Percentiles rank a stretch among this genome's conserved stretches.
Conservation (phyloP, 2,113 vertebrate species). For the Chiloscyllium plagiosum region DNA sequence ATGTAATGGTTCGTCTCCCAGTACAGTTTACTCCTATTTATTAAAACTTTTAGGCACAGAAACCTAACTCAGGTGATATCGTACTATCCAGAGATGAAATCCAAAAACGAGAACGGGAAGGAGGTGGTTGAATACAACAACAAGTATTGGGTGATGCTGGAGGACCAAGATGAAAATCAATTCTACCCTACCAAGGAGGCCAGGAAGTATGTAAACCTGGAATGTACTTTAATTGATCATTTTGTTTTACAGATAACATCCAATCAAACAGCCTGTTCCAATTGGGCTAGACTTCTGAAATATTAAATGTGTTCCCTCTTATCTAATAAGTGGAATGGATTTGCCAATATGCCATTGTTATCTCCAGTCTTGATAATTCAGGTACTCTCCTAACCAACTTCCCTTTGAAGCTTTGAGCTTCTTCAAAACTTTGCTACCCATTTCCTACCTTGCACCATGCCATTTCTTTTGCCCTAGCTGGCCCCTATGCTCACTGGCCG, state of each 20-base stretch:
- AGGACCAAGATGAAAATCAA: conserved; percentile 57
- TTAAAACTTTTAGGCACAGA: conserved; percentile 57
- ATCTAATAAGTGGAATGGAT: background rate
- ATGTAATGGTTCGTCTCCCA: background rate
- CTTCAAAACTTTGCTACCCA: background rate
- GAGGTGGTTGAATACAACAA: conserved; percentile 80
- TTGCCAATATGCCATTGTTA: background rate
- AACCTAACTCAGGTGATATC: conserved; percentile 66
- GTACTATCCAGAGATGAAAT: conserved; percentile 81
- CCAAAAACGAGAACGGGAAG: conserved; percentile 72
- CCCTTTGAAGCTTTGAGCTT: background rate
- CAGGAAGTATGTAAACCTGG: conserved; percentile 64
- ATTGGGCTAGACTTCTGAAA: background rate
- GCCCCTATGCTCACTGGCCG: background rate
- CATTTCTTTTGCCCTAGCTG: background rate
- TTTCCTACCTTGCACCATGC: background rate
- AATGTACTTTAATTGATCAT: background rate
- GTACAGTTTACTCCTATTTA: background rate
- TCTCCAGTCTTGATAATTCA: background rate
- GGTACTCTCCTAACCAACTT: too few species aligned
- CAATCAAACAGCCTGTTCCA: background rate
- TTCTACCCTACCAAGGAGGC: conserved; percentile 71
- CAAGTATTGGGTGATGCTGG: conserved; percentile 96
- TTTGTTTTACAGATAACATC: background rate
- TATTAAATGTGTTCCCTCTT: background rate